A percentile compares a stretch with the other conserved stretches of the same genome.
Conservation (phyloP, 2,888 invertebrate species). For the Dryococelus australis region DNA sequence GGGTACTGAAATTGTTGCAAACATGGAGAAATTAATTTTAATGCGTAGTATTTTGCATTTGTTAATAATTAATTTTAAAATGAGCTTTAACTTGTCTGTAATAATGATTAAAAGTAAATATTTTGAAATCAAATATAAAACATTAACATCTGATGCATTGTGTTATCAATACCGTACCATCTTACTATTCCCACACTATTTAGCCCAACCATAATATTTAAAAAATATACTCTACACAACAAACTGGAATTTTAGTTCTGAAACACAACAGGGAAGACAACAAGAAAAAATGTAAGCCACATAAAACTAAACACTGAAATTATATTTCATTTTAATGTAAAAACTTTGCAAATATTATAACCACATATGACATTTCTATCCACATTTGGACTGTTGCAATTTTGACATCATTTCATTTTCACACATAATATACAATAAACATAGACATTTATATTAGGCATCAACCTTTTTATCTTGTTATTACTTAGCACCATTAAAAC, state of each 20-base stretch:
- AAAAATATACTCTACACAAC: background rate
- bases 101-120: no score
- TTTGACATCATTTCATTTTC: background rate
- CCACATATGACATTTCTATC: background rate
- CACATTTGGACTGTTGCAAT: background rate
- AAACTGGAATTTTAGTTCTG: background rate
- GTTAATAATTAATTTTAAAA: no score
- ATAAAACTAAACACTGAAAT: background rate
- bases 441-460: slow-evolving; percentile 12
- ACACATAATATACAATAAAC: slow-evolving; percentile 11
- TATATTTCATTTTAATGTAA: background rate
- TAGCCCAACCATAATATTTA: slow-evolving; percentile 16
- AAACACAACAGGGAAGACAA: slow-evolving; percentile 11
- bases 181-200: background rate
- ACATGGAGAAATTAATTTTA: background rate
- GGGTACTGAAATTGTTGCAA: background rate
- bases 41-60: background rate
- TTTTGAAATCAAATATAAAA: background rate
- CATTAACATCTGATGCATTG: background rate
- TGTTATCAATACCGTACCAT: background rate
- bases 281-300: background rate
- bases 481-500: slow-evolving; percentile 11
- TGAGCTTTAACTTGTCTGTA: no score
- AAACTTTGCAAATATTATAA: background rate
- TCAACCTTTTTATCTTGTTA: slow-evolving; percentile 16